Evolutionary conservation across 2,113 vertebrate genomes (phyloP).

Genomic region (Stegastes partitus): DNA sequence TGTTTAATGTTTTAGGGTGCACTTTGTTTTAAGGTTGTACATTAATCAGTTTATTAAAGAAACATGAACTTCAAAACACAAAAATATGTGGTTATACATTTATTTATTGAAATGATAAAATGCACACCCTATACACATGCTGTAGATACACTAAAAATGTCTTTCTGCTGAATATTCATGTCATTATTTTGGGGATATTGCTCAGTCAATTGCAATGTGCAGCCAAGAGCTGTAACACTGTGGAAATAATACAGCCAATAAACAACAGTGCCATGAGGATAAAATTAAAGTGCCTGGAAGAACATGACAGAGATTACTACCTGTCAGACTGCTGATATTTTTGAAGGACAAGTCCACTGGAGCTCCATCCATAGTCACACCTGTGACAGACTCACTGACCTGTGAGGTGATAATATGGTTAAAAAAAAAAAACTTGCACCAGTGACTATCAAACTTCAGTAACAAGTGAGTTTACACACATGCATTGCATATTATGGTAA

Average conservation of each 20-base stretch:
- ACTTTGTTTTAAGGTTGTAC: neutral
- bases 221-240: neutral
- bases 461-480: neutral
- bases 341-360: slow-evolving; percentile 78
- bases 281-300: neutral
- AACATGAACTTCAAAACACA: too few relatives aligned
- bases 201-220: too few relatives aligned
- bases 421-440: neutral
- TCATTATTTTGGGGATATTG: too few relatives aligned
- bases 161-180: too few relatives aligned
- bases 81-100: neutral
- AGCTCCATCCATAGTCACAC: slow-evolving; percentile 61
- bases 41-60: neutral
- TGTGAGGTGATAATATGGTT: neutral
- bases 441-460: neutral
- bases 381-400: neutral
- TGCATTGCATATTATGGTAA: too few relatives aligned
- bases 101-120: too few relatives aligned
- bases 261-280: neutral
- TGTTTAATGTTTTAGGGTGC: neutral
- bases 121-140: too few relatives aligned
- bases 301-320: slow-evolving; percentile 23
- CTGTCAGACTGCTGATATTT: slow-evolving; percentile 62
- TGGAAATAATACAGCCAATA: neutral
- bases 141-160: too few relatives aligned